Base-by-base conservation (phyloP, 2,113 vertebrate genomes). In the Gasterosteus nipponicus region DNA sequence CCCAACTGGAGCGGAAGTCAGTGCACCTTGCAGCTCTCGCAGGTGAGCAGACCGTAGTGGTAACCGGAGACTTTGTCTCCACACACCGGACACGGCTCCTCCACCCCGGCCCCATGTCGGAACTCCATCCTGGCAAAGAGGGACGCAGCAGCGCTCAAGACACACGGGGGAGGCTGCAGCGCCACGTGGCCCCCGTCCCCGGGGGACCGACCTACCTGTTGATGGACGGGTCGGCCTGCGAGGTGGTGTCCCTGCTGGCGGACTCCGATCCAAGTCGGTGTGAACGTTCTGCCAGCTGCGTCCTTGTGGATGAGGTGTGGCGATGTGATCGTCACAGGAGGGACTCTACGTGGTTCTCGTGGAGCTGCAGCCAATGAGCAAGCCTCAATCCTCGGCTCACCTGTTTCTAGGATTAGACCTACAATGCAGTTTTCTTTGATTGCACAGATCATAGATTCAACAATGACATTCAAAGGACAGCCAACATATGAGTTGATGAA, bases 41-140 rank as follows among this genome's bases (percentile, higher is more conserved):
- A 94, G 49, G 93, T 94, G 38, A 94, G 89, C 58, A 93, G 87
- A 15, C 93, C 93, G 38, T 94, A 94, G 75, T 94, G 93, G 66
- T 94, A 94, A 44, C 93, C 93, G 5, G 93, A 94, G 5, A 93
- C 93, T 49, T 84, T 89, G 60, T 94, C 93, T 33, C 91, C 93
- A 77, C 93, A 94, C 38, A 94, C 91, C 0, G 93, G 93, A 78
- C 93, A 94, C n/a, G 71, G 19, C 47, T 94, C 92, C 58, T 93
- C 89, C 74, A 90, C 29, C 53, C 74, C 61, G 7, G 58, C 74
- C 39, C 81, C 85, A 42, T 54, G 83, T 26, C 61, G 66, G 62
- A 38, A 85, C 65, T 92, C 86, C 93, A 93, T 92, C 38, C 70
- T 80, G 47, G 15, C 61, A 18, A 29, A 49, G 10, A 5, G 8